Percentiles rank a stretch among this genome's conserved stretches.
phyloP scores from a whole-genome alignment of 2,888 invertebrate genomes.

The Liodrosophila aerea region DNA sequence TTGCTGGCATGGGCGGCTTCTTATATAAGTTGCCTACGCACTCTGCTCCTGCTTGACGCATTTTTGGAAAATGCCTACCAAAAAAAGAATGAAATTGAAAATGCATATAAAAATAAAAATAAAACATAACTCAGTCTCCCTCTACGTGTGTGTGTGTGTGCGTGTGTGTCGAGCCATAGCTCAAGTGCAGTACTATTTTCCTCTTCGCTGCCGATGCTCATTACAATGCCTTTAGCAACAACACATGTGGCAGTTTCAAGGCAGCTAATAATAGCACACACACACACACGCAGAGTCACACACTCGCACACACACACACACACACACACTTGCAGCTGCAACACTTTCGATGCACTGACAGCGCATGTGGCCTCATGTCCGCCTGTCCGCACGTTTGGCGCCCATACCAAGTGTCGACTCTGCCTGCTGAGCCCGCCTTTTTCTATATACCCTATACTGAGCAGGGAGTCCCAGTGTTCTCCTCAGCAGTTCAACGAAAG shows the following conservation, averaged over 20 bases:
- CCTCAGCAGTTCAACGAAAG: not conserved
- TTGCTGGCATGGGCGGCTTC: constrained; percentile 37
- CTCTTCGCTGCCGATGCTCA: constrained; percentile 38
- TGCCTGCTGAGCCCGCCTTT: constrained; percentile 41
- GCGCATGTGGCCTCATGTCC: constrained; percentile 42
- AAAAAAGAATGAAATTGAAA: constrained; percentile 46
- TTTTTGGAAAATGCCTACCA: constrained; percentile 51
- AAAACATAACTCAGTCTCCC: constrained; percentile 59
- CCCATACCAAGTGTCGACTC: constrained; percentile 47
- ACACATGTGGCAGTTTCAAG: constrained; percentile 64
- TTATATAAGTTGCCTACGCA: constrained; percentile 45
- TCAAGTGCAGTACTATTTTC: constrained; percentile 67
- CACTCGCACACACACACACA: constrained; percentile 14
- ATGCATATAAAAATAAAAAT: constrained; percentile 58
- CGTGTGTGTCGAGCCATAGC: constrained; percentile 43
- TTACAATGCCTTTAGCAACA: constrained; percentile 68
- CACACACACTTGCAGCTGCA: constrained; percentile 36
- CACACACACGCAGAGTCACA: constrained; percentile 14
- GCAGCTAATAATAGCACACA: constrained; percentile 50
- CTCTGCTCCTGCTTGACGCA: constrained; percentile 29
- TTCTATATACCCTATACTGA: constrained; percentile 6
- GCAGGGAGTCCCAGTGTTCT: not conserved
- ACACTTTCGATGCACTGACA: constrained; percentile 62
- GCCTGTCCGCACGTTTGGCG: constrained; percentile 49
- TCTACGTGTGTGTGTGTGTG: constrained; percentile 16